Evolutionary conservation across 2,113 vertebrate species (phyloP), one percentile per base, ranked within the genome.

Genomic region (Melanocharis versteri): DNA sequence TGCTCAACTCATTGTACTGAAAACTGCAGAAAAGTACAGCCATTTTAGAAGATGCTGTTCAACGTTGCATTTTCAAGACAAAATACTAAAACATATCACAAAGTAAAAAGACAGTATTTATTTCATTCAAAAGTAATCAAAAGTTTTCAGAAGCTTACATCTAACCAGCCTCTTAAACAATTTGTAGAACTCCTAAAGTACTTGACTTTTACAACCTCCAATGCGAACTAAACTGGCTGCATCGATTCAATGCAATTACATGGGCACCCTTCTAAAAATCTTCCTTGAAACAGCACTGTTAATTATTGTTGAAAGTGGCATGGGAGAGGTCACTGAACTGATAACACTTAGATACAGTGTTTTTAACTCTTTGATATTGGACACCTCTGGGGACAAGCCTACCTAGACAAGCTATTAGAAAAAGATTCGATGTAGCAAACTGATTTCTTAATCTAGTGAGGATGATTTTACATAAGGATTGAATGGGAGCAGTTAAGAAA

Each of bases 251-350:
- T 56, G 57, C 26, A 90, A 93, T 72, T 79, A 80, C 33, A 64
- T 4, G 23, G 39, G 37, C 39, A 77, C 11, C 14, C 28, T 62
- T 95, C 58, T 33, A 1, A 21, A 72, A 86, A 61, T 60, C 47
- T 87, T 75, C 27, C 58, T 72, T 91, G 75, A 93, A 96, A 66
- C 19, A 35, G 47, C 42, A 50, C 42, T 77, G 94, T 96, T 97
- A 96, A 97, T 96, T 88, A 96, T 97, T 96, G 82, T 40, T 86
- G 39, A 56, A 89, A 82, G 85, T 88, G 64, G 71, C 92, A 91
- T 94, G 89, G 70, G 85, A 97, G 85, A 96, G 94, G 87, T 91
- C 94, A 94, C 42, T 40, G 50, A 94, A 90, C 64, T 75, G 95
- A 92, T 95, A 93, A 91, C 65, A 81, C 22, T 47, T 39, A 56